phyloP scores from a whole-genome alignment of 2,888 invertebrate species.

The Ceraclea dissimilis region DNA sequence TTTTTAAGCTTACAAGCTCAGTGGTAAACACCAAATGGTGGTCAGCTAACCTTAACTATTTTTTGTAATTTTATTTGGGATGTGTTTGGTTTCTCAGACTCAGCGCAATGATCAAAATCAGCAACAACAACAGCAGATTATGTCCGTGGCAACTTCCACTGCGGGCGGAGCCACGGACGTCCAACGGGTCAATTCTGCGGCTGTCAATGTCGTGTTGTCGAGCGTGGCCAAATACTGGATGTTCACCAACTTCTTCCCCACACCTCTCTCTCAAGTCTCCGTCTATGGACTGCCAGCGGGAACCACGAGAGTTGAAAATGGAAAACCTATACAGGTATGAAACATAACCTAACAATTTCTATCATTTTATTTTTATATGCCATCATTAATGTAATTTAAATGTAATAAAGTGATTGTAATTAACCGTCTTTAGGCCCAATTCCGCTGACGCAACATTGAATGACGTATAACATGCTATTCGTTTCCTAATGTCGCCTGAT shows the following conservation, averaged over 20 bases:
- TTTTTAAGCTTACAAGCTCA: too few relatives aligned
- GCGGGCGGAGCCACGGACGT: not conserved
- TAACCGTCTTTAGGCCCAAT: too few relatives aligned
- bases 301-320: slow-evolving; percentile 51
- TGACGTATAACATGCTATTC: too few relatives aligned
- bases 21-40: too few relatives aligned
- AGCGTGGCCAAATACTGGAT: slow-evolving; percentile 80
- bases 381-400: too few relatives aligned
- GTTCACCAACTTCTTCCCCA: slow-evolving; percentile 72
- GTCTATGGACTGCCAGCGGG: slow-evolving; percentile 60
- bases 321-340: slow-evolving; percentile 53
- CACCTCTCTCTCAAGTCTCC: slow-evolving; percentile 67
- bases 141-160: not conserved
- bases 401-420: too few relatives aligned
- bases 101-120: slow-evolving; percentile 32
- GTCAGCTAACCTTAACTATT: too few relatives aligned
- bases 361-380: not conserved
- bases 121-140: slow-evolving; percentile 53
- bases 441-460: too few relatives aligned
- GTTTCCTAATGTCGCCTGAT: too few relatives aligned
- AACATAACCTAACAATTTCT: too few relatives aligned
- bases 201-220: slow-evolving; percentile 62
- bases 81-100: slow-evolving; percentile 33
- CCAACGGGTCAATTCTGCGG: slow-evolving; percentile 54
- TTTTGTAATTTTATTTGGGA: too few relatives aligned